Evolutionary conservation across 2,888 invertebrate species (phyloP), one percentile per base, ranked within the genome.

Genomic region (Gymnosoma rotundatum): DNA sequence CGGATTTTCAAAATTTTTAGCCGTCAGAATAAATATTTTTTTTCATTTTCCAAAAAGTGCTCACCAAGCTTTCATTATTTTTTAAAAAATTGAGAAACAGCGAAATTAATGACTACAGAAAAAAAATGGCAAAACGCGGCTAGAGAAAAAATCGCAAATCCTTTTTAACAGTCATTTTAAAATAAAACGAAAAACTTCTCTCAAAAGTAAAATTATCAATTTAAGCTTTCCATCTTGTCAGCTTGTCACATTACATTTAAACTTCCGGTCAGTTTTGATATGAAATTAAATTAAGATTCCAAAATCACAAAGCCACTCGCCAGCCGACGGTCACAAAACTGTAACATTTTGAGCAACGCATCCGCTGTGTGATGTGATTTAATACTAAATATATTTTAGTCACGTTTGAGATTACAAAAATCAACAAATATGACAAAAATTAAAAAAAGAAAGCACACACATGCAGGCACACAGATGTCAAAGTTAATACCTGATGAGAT

Each of bases 261-360:
- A 83, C 75, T 63, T 80, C 83, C 80, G 80, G 78, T 56, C 66
- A 72, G 36, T 78, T 78, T 69, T 61, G 56, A 12, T 52, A 60
- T 48, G n/a, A 81, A 81, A 84, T 81, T 78, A 84, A 78, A 81
- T 80, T 78, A 75, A 83, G 79, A 75, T 75, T 80, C 50, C 60
- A 60, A 83, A 70, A 74, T 76, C 67, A 67, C n/a, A 7, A 66
- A 76, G 45, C 21, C 61, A n/a, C 6, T 20, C 45, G 12, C n/a
- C 54, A 45, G 18, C 12, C n/a, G 45, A 63, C 50, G 56, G 75
- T 63, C 67, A 79, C 66, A 76, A 52, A 69, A 48, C 2, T 18
- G 42, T 36, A 74, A 66, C n/a, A 42, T 3, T 58, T n/a, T 38
- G 4, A 72, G 67, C 73, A 21, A 48, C 25, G 61, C 45, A 42